Percentiles rank a stretch among this genome's conserved stretches.
phyloP scores from a whole-genome alignment of 53 echinoderm and acorn worm species.

The Hippasteria phrygiana region DNA sequence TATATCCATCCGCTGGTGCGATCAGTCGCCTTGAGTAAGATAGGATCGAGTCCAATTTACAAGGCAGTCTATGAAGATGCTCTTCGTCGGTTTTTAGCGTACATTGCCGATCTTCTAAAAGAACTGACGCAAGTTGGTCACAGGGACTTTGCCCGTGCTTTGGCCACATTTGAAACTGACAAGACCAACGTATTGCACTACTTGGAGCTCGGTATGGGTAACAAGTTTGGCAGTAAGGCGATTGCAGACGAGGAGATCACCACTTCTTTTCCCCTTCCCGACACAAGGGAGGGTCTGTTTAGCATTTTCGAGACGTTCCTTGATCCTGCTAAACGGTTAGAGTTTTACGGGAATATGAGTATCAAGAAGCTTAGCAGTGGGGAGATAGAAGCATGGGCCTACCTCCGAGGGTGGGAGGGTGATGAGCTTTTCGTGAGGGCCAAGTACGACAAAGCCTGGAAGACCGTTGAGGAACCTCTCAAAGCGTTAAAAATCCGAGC shows the following conservation, averaged over 20 bases:
- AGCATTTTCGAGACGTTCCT: constrained; percentile 74
- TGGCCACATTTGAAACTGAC: constrained; percentile 70
- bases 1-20: constrained; percentile 86
- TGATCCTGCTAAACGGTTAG: constrained; percentile 61
- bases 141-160: constrained; percentile 69
- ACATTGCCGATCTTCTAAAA: constrained; percentile 49
- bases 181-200: constrained; percentile 84
- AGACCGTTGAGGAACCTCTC: constrained; percentile 50
- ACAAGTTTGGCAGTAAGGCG: constrained; percentile 65
- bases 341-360: constrained; percentile 50
- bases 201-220: constrained; percentile 80
- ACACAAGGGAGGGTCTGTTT: constrained; percentile 50
- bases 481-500: constrained; percentile 47
- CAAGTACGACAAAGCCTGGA: constrained; percentile 25
- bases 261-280: constrained; percentile 11
- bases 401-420: constrained; percentile 77
- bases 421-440: constrained; percentile 75
- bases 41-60: constrained; percentile 43
- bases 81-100: constrained; percentile 36
- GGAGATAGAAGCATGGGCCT: constrained; percentile 69
- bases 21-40: constrained; percentile 70
- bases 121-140: constrained; percentile 57
- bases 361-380: constrained; percentile 23
- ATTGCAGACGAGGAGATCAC: not conserved
- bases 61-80: constrained; percentile 69